A percentile compares a stretch with the other conserved stretches of the same genome.
Evolutionary conservation across 2,797 vertebrate genomes (phyloP).

Genomic region (Melanotaenia nigrans): DNA sequence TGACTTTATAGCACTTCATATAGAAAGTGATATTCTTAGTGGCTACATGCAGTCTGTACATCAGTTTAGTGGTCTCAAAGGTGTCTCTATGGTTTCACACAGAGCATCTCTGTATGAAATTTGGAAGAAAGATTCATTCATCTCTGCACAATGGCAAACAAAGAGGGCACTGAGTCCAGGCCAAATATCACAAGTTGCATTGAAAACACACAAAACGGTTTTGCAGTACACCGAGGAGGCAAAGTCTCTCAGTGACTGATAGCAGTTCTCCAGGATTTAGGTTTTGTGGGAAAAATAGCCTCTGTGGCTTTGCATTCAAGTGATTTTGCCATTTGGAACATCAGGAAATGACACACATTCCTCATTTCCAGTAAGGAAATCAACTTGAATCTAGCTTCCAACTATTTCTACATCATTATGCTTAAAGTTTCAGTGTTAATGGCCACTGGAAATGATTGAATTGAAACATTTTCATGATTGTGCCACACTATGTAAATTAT

Average conservation of each 20-base stretch:
- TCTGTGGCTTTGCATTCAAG: constrained; percentile 58
- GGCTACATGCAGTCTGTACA: constrained; percentile 10
- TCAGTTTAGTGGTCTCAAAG: constrained; percentile 50
- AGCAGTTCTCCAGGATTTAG: constrained; percentile 48
- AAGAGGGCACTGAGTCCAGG: constrained; percentile 57
- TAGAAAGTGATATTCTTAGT: constrained; percentile 4
- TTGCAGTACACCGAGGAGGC: constrained; percentile 52
- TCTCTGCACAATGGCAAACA: constrained; percentile 64
- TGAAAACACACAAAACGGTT: constrained; percentile 62
- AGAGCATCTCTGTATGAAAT: constrained; percentile 64
- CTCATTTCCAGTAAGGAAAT: constrained; percentile 76
- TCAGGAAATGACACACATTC: constrained; percentile 83
- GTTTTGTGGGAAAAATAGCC: constrained; percentile 48
- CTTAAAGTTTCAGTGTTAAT: constrained; percentile 21
- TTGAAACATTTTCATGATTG: constrained; percentile 22
- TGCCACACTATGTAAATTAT: not conserved
- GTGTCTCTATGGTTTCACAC: constrained; percentile 63
- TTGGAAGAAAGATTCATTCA: constrained; percentile 67
- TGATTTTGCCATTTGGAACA: constrained; percentile 62
- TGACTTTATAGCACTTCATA: constrained; percentile 12
- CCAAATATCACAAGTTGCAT: constrained; percentile 69
- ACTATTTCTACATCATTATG: constrained; percentile 18
- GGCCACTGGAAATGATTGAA: constrained; percentile 14
- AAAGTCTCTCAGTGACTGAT: constrained; percentile 56
- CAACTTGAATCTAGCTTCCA: constrained; percentile 55